Percentiles rank a stretch among this genome's conserved stretches.
These are phyloP conservation scores for Eugnorisma glareosa DNA, from an alignment of 2,888 invertebrate genomes.

Conservation along the genomic window DNA sequence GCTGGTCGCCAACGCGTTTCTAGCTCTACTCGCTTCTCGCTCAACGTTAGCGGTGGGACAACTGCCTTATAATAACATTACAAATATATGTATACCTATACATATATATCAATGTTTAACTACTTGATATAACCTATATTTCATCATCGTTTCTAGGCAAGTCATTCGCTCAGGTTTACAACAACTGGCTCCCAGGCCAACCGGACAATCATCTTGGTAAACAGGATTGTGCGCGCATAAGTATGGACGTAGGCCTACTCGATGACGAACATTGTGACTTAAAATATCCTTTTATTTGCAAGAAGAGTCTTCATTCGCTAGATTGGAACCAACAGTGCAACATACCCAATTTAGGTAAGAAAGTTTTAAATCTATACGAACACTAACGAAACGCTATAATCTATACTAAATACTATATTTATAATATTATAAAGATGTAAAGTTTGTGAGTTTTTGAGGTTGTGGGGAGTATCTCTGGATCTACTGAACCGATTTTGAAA, in stretches of 20 bases:
- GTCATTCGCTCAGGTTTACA: conserved; percentile 5
- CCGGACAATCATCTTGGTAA: conserved; percentile 68
- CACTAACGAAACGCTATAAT: background rate
- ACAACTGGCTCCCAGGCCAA: conserved; percentile 8
- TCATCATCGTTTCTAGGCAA: conserved; percentile 10
- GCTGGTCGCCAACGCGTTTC: too few species aligned
- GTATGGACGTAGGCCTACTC: conserved; percentile 63
- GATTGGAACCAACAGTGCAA: conserved; percentile 80
- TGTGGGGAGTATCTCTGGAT: too few species aligned
- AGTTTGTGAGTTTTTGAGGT: too few species aligned
- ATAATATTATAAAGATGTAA: too few species aligned
- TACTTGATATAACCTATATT: background rate
- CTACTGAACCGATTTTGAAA: too few species aligned
- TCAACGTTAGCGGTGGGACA: too few species aligned
- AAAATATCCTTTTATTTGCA: conserved; percentile 79
- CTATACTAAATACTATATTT: too few species aligned
- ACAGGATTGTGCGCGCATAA: conserved; percentile 75
- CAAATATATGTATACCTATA: too few species aligned
- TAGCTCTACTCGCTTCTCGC: too few species aligned
- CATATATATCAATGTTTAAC: too few species aligned
- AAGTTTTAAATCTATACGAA: background rate
- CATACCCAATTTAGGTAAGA: conserved; percentile 76
- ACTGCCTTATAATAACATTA: too few species aligned
- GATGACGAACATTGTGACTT: conserved; percentile 76
- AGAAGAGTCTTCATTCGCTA: conserved; percentile 74